These are phyloP conservation scores for Neodon shergylaensis DNA, from an alignment of 2,113 vertebrate species.

Conservation along the genomic window DNA sequence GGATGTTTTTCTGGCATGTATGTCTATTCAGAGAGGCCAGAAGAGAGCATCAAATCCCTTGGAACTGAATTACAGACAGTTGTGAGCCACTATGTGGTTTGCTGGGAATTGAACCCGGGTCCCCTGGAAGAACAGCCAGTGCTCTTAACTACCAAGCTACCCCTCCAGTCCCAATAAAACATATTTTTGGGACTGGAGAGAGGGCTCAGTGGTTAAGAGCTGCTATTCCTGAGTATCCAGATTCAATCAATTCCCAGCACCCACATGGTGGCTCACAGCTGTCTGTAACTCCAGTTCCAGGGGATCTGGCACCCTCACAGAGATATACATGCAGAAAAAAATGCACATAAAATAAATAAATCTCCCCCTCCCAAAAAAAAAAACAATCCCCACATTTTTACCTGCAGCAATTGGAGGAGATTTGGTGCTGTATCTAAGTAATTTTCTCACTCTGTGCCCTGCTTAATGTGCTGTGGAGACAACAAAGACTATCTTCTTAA, in stretches of 20 bases:
- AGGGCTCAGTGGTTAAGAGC: not conserved
- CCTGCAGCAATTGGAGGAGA: not conserved
- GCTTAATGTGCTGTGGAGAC: not conserved
- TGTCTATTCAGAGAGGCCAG: not conserved
- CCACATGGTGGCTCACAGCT: not conserved
- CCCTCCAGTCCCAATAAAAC: not conserved
- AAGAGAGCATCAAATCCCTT: not conserved
- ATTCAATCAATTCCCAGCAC: not conserved
- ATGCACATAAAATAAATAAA: not conserved
- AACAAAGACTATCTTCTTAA: not conserved
- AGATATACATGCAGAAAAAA: not conserved
- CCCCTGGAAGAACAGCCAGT: not conserved
- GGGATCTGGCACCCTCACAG: not conserved
- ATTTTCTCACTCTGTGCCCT: slow-evolving; percentile 17
- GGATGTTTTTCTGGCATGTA: not conserved
- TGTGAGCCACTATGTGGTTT: not conserved
- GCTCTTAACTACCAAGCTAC: not conserved
- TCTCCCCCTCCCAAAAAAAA: not conserved
- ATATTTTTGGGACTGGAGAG: not conserved
- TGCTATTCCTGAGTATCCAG: not conserved
- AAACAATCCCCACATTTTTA: not conserved
- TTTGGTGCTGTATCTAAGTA: slow-evolving; percentile 23
- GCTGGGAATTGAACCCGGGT: not conserved
- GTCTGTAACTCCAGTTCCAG: not conserved
- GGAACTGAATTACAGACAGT: not conserved